phyloP scores from a whole-genome alignment of 2,113 vertebrate genomes.

The Zonotrichia leucophrys region DNA sequence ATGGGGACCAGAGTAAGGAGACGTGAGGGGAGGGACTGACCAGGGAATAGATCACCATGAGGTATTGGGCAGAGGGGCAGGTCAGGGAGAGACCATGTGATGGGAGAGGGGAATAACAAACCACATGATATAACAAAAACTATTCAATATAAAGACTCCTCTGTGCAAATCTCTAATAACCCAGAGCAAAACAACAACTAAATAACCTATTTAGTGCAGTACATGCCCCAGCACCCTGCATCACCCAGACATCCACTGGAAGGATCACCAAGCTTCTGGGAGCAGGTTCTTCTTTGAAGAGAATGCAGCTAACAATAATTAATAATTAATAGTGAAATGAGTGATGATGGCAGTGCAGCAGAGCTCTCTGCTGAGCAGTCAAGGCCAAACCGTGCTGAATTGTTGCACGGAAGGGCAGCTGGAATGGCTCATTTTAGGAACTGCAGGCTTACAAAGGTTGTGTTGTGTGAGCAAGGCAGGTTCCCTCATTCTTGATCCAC shows the following conservation, averaged over 20 bases:
- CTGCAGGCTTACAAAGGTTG: background rate
- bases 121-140: too few relatives aligned
- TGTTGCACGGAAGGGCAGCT: background rate
- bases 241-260: background rate
- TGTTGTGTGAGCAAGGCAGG: background rate
- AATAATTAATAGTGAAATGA: background rate
- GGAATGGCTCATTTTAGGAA: background rate
- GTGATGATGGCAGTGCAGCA: background rate
- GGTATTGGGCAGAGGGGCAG: too few relatives aligned
- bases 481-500: background rate
- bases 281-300: background rate
- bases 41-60: too few relatives aligned
- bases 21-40: too few relatives aligned
- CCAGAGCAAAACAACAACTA: too few relatives aligned
- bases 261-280: background rate
- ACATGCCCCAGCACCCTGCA: accelerated
- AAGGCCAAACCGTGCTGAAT: background rate
- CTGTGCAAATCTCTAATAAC: too few relatives aligned
- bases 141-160: too few relatives aligned
- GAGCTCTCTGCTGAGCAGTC: background rate
- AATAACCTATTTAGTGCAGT: too few relatives aligned
- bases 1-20: too few relatives aligned
- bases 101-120: too few relatives aligned
- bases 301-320: background rate
- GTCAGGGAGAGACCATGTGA: too few relatives aligned